Evolutionary conservation across 2,797 vertebrate species (phyloP), one percentile per base, ranked within the genome.

Genomic region (Perodicticus potto): DNA sequence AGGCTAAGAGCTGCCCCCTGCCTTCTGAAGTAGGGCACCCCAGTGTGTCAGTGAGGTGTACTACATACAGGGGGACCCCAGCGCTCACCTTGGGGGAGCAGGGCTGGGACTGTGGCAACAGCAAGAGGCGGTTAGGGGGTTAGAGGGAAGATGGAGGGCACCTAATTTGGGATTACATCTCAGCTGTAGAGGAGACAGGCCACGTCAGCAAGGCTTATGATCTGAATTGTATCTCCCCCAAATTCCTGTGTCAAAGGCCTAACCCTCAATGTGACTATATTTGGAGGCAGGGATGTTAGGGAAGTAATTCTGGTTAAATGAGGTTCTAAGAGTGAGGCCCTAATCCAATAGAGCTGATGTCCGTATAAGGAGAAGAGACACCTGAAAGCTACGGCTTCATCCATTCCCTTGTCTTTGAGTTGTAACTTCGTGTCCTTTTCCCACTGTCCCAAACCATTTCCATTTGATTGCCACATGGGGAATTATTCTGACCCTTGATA

Each of bases 401-500:
- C 29, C 25, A 77, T 14, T 69, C 57, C 32, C 6, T 10, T 63
- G 32, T 34, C 69, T 89, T 93, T 49, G 27, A 1, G 22, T 61
- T 89, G 63, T 93, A 78, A 4, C 61, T 73, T 80, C 34, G 69
- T n/a, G 69, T n/a, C 96, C 82, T 83, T 53, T 89, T 90, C 91
- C 90, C 61, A 11, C 55, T 25, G 49, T 82, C 13, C 55, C 55
- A 69, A 87, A 4, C 40, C 34, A 29, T 45, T 89, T 93, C 85
- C 70, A 85, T 76, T 43, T 86, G 76, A 93, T 76, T 92, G 65
- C 55, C 91, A 95, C 72, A 67, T 7, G 2, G 17, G 69, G 49
- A 95, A 76, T 96, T 93, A 95, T 96, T 76, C 25, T 94, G 86
- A 96, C 53, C 89, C 63, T 78, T 25, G 40, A 73, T 82, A 96